A percentile compares a stretch with the other conserved stretches of the same genome.
phyloP scores from a whole-genome alignment of 2,888 invertebrate species.

The Imbricaverruca yamaguchii region DNA sequence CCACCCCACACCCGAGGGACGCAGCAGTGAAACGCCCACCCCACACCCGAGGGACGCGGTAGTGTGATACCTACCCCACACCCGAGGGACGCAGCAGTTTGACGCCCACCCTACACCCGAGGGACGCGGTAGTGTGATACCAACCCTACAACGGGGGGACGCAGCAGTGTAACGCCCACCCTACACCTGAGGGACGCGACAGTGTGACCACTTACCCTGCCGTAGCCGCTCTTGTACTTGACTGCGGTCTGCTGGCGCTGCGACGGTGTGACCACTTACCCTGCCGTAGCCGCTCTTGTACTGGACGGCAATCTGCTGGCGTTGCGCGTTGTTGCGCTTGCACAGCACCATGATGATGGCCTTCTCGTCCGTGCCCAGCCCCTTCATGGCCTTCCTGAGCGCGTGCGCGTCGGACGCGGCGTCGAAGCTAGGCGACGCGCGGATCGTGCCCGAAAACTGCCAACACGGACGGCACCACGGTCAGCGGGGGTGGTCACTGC shows the following conservation, averaged over 20 bases:
- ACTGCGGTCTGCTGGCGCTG: conserved; percentile 76
- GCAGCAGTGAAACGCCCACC: no score
- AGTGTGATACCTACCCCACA: no score
- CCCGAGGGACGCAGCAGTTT: no score
- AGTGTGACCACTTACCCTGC: not conserved
- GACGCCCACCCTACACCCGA: no score
- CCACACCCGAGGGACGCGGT: no score
- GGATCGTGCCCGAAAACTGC: not conserved
- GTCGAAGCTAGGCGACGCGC: conserved; percentile 49
- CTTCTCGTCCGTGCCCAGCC: conserved; percentile 84
- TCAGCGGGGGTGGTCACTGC: no score
- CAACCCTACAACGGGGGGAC: no score
- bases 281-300: conserved; percentile 39
- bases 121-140: no score
- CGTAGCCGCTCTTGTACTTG: conserved; percentile 45
- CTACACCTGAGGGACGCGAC: no score
- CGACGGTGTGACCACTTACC: conserved; percentile 34
- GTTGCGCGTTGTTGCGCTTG: conserved; percentile 72
- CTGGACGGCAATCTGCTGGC: conserved; percentile 68
- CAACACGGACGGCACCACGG: not conserved
- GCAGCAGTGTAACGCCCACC: no score
- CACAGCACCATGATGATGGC: conserved; percentile 76
- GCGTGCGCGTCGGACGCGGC: conserved; percentile 69
- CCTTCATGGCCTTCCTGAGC: conserved; percentile 85
- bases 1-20: no score